Percentiles rank a stretch among this genome's conserved stretches.
Evolutionary conservation across 2,888 invertebrate species (phyloP).

Genomic region (Ypsolopha sequella): DNA sequence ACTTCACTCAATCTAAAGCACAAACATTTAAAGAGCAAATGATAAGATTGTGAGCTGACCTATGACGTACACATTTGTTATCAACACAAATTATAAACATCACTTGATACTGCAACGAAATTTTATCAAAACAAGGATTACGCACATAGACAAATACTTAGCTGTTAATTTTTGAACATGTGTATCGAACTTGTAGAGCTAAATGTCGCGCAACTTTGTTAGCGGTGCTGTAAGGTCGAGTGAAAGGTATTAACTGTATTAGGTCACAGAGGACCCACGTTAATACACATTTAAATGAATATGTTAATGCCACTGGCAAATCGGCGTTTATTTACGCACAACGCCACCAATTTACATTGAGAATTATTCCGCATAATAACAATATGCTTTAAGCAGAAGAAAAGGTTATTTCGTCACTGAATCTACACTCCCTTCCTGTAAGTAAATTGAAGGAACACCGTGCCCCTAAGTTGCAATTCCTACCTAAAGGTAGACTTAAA

Average conservation of each 20-base stretch:
- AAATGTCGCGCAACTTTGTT: no score
- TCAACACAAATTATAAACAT: slow-evolving; percentile 55
- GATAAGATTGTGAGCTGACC: slow-evolving; percentile 61
- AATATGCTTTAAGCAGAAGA: background rate
- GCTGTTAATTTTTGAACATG: no score
- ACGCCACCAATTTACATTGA: slow-evolving; percentile 40
- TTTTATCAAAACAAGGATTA: slow-evolving; percentile 48
- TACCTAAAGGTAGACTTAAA: no score
- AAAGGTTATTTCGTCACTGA: background rate
- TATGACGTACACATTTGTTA: slow-evolving; percentile 55
- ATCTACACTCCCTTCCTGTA: no score
- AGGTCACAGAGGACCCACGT: slow-evolving; percentile 40
- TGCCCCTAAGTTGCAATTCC: no score
- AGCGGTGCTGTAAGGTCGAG: slow-evolving; percentile 29
- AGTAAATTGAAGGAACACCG: no score
- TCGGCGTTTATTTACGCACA: slow-evolving; percentile 45
- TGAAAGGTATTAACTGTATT: slow-evolving; percentile 31
- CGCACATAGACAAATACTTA: no score
- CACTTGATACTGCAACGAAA: slow-evolving; percentile 38
- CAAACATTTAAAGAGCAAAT: slow-evolving; percentile 61
- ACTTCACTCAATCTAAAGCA: slow-evolving; percentile 55
- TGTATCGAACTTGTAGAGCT: no score
- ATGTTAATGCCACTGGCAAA: slow-evolving; percentile 51
- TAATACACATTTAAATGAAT: slow-evolving; percentile 53
- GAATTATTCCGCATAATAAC: slow-evolving; percentile 39